These are phyloP conservation scores for Carettochelys insculpta DNA, from an alignment of 2,113 vertebrate genomes.

Conservation along the genomic window DNA sequence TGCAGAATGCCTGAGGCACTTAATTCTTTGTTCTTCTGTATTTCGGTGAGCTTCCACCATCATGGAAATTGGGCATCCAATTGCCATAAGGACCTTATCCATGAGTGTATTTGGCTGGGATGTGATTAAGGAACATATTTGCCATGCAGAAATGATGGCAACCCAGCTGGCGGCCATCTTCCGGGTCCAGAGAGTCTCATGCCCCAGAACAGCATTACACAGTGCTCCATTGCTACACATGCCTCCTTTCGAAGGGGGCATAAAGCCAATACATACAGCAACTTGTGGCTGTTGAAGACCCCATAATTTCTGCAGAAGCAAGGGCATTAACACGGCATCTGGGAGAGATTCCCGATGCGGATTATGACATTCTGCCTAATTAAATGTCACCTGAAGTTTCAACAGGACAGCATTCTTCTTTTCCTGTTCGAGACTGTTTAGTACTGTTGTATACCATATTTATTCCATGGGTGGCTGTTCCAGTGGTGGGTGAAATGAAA, in stretches of 20 bases:
- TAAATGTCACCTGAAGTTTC: neutral
- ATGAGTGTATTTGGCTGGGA: neutral
- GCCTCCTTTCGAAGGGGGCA: neutral
- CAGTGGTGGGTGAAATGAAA: neutral
- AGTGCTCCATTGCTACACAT: accelerated
- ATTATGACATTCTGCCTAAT: neutral
- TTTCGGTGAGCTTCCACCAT: too few relatives aligned
- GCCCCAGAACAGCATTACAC: neutral
- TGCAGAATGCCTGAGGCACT: neutral
- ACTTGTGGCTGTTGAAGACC: neutral
- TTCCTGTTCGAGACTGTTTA: neutral
- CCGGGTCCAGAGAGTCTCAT: neutral
- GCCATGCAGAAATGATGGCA: neutral
- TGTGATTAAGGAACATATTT: neutral
- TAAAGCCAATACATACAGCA: neutral
- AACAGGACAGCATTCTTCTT: neutral
- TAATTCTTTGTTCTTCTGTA: neutral
- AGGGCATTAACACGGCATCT: neutral
- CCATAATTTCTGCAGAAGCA: neutral
- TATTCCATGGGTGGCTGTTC: neutral
- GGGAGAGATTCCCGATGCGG: neutral
- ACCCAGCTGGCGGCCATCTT: neutral
- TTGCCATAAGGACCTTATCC: too few relatives aligned
- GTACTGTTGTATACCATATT: neutral
- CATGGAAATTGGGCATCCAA: too few relatives aligned